These are phyloP conservation scores for Acrossocheilus fasciatus DNA, from an alignment of 2,797 vertebrate genomes.

Conservation along the genomic window DNA sequence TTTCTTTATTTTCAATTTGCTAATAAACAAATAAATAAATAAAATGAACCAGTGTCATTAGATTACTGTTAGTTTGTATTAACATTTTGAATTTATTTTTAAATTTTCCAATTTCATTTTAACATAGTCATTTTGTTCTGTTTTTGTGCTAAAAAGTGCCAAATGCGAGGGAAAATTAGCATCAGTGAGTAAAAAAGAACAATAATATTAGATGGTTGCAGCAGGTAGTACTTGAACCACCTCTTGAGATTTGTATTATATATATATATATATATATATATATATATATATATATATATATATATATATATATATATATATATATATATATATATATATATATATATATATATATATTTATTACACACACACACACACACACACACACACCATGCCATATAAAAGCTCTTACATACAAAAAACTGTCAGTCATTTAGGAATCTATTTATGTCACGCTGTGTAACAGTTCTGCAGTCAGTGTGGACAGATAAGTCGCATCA, in stretches of 20 bases:
- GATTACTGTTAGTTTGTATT: neutral
- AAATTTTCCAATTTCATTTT: neutral
- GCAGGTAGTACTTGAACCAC: neutral
- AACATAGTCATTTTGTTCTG: neutral
- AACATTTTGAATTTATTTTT: neutral
- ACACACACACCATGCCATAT: no score
- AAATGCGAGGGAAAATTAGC: no score
- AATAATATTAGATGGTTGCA: neutral
- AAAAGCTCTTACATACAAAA: neutral
- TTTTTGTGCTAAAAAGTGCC: no score
- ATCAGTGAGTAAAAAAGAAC: neutral
- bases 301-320: no score
- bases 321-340: neutral
- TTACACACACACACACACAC: no score
- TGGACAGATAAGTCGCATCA: neutral
- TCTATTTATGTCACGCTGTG: neutral
- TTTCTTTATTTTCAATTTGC: neutral
- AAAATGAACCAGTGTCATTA: no score
- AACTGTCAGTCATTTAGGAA: neutral
- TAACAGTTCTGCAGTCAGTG: conserved; percentile 5
- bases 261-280: no score
- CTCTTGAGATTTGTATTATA: no score
- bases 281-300: no score
- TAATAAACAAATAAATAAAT: neutral
- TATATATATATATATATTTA: no score